Conservation (phyloP, 2,888 invertebrate genomes). For the Lycocerus yunnanus region DNA sequence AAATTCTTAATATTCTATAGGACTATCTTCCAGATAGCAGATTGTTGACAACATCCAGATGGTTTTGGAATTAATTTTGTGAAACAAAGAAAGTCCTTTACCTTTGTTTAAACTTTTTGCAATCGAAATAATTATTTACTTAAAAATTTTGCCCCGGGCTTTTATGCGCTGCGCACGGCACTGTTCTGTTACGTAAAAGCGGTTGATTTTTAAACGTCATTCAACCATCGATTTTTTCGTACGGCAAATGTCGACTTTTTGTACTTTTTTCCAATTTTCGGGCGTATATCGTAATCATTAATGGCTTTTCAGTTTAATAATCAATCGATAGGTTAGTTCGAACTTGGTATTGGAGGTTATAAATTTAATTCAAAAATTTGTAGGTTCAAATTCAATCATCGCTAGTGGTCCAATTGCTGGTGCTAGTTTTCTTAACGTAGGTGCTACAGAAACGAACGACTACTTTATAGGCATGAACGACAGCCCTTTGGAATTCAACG, state of each 20-base stretch:
- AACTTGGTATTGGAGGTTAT: neutral
- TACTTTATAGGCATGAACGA: conserved; percentile 58
- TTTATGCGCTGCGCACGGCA: neutral
- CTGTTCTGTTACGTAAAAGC: neutral
- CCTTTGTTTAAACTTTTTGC: too few species aligned
- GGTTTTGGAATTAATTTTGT: too few species aligned
- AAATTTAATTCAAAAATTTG: neutral
- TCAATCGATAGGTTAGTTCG: conserved; percentile 31
- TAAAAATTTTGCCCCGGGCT: too few species aligned
- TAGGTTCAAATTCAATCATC: conserved; percentile 25
- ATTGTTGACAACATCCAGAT: too few species aligned
- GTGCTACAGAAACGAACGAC: conserved; percentile 32
- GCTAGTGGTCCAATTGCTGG: conserved; percentile 21
- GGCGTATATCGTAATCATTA: neutral
- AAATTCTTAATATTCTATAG: too few species aligned
- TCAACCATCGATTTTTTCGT: neutral
- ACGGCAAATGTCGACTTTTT: neutral
- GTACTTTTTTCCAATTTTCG: neutral
- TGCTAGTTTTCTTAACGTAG: conserved; percentile 22
- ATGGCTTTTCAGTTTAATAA: conserved; percentile 36
- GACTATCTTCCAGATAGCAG: too few species aligned
- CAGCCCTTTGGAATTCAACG: conserved; percentile 66
- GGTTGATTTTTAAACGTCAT: neutral
- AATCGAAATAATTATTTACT: too few species aligned
- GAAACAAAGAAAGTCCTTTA: too few species aligned